Evolutionary conservation across 2,888 invertebrate species (phyloP).

Genomic region (Acanthopleura granulata): DNA sequence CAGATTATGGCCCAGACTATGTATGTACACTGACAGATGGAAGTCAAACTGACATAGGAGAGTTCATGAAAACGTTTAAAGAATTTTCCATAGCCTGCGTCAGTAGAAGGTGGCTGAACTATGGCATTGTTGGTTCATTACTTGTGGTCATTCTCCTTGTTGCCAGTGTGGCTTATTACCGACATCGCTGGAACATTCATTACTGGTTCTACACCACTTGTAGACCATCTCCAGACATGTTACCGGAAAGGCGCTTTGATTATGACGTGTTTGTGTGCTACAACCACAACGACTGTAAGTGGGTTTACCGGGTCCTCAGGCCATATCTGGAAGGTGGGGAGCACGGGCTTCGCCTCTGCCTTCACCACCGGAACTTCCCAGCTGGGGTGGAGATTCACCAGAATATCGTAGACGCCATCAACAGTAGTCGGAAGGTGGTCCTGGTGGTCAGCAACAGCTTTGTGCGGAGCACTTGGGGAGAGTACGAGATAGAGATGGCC

Average conservation of each 20-base stretch:
- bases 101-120: not conserved
- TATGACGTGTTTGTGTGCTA: conserved; percentile 19
- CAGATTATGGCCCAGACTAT: not conserved
- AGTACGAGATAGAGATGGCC: conserved; percentile 15
- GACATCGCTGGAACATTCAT: too few relatives aligned
- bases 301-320: conserved; percentile 1
- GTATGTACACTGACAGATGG: not conserved
- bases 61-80: not conserved
- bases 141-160: not conserved
- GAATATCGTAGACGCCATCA: too few relatives aligned
- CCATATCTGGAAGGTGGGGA: not conserved
- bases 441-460: not conserved
- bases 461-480: not conserved
- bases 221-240: not conserved
- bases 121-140: not conserved
- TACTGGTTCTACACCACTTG: conserved; percentile 11
- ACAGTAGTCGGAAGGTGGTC: conserved; percentile 2
- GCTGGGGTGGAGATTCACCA: conserved; percentile 3
- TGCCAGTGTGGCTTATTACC: not conserved
- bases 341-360: not conserved
- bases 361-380: conserved; percentile 14
- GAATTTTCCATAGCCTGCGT: not conserved
- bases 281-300: not conserved
- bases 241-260: not conserved
- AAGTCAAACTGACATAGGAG: not conserved